Percentiles rank a stretch among this genome's conserved stretches.
Conservation (phyloP, 1,140 invertebrate genomes). For the Bombus pascuorum region DNA sequence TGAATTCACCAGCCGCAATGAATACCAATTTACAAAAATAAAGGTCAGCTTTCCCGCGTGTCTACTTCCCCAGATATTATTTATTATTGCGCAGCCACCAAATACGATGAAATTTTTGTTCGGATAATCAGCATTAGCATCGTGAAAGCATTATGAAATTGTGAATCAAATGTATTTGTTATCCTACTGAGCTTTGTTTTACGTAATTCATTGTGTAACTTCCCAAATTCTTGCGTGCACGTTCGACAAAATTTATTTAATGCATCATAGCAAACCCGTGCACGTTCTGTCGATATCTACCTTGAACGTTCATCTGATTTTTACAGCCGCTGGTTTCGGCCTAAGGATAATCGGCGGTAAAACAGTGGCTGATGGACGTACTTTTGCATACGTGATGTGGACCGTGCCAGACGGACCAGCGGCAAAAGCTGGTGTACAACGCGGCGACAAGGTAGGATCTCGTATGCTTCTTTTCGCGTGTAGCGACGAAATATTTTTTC, state of each 20-base stretch:
- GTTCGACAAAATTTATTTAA: neutral
- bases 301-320: slow-evolving; percentile 35
- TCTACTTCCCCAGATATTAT: slow-evolving; percentile 1
- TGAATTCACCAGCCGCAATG: neutral
- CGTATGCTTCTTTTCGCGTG: neutral
- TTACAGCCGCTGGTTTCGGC: slow-evolving; percentile 93
- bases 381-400: slow-evolving; percentile 95
- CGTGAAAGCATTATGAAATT: too few species aligned
- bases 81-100: slow-evolving; percentile 1
- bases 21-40: slow-evolving; percentile 35
- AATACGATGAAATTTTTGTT: neutral
- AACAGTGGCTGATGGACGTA: slow-evolving; percentile 89
- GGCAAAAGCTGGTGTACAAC: slow-evolving; percentile 92
- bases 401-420: slow-evolving; percentile 94
- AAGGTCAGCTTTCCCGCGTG: slow-evolving; percentile 7
- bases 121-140: neutral
- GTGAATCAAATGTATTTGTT: too few species aligned
- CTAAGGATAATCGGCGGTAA: slow-evolving; percentile 97
- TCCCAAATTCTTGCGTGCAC: neutral
- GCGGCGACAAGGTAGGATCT: slow-evolving; percentile 90
- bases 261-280: too few species aligned
- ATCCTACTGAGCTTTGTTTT: neutral
- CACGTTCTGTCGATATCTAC: neutral
- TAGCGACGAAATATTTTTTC: too few species aligned
- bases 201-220: too few species aligned